phyloP scores from a whole-genome alignment of 2,797 vertebrate genomes.

The Mus spretus region DNA sequence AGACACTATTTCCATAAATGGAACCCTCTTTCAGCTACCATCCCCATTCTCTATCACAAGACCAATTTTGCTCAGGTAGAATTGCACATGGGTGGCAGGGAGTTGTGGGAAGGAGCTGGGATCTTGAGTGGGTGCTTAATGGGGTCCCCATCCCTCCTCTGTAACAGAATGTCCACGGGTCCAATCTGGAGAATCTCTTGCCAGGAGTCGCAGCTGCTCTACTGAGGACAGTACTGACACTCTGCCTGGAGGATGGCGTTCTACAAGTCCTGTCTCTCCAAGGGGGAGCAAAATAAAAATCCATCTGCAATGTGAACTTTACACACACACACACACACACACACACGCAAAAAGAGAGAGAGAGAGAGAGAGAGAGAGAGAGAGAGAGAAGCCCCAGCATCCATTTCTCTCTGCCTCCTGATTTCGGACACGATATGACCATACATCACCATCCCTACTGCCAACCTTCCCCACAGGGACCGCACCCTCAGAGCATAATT shows the following conservation, averaged over 20 bases:
- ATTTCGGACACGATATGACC: fast-evolving
- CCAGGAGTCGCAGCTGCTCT: neutral
- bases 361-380: neutral
- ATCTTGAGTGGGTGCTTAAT: neutral
- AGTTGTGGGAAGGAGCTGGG: neutral
- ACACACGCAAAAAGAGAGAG: neutral
- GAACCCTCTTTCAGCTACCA: neutral
- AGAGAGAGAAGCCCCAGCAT: neutral
- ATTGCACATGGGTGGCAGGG: neutral
- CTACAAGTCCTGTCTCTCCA: constrained; percentile 1
- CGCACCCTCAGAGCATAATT: neutral
- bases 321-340: neutral
- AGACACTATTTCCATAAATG: too few relatives aligned
- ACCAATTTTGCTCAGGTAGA: neutral
- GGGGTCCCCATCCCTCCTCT: neutral
- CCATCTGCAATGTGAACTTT: neutral
- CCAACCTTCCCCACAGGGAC: neutral
- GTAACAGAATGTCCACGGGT: neutral
- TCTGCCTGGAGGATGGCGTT: neutral
- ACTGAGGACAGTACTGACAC: neutral
- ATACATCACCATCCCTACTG: neutral
- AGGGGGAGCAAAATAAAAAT: constrained; percentile 23
- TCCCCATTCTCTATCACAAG: too few relatives aligned
- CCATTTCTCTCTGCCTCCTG: neutral
- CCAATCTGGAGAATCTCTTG: neutral